Conservation (phyloP, 2,888 invertebrate species). For the Tillus elongatus region DNA sequence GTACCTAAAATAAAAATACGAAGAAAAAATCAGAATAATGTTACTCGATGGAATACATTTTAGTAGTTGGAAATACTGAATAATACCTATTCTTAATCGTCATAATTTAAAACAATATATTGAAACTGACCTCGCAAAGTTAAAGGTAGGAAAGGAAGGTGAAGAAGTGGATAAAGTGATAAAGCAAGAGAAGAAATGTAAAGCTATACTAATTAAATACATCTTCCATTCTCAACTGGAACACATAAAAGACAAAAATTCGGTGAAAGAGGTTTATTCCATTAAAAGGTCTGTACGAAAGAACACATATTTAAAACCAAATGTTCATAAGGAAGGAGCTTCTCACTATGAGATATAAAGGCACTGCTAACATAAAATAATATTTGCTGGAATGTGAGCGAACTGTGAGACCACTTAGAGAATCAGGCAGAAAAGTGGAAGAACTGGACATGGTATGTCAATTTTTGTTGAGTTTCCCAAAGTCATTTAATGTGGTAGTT, state of each 20-base stretch:
- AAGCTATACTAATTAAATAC: conserved; percentile 6
- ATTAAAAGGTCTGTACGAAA: conserved; percentile 7
- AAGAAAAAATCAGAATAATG: too few species aligned
- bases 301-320: conserved; percentile 2
- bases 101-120: too few species aligned
- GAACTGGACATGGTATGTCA: not conserved
- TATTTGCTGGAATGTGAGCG: not conserved
- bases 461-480: not conserved
- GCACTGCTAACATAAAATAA: not conserved
- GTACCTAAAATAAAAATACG: too few species aligned
- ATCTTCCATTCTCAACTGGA: conserved; percentile 5
- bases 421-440: not conserved
- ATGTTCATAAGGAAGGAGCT: conserved; percentile 4
- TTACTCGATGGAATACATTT: too few species aligned
- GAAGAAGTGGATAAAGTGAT: not conserved
- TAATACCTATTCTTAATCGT: too few species aligned
- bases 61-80: too few species aligned
- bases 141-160: too few species aligned
- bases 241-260: not conserved
- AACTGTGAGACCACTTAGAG: not conserved
- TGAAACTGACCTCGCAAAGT: too few species aligned
- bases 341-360: conserved; percentile 6
- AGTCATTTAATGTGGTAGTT: not conserved
- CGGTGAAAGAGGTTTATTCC: not conserved
- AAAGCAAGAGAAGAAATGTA: conserved; percentile 4